Conservation (phyloP, 2,797 vertebrate genomes). For the Typhlichthys subterraneus region DNA sequence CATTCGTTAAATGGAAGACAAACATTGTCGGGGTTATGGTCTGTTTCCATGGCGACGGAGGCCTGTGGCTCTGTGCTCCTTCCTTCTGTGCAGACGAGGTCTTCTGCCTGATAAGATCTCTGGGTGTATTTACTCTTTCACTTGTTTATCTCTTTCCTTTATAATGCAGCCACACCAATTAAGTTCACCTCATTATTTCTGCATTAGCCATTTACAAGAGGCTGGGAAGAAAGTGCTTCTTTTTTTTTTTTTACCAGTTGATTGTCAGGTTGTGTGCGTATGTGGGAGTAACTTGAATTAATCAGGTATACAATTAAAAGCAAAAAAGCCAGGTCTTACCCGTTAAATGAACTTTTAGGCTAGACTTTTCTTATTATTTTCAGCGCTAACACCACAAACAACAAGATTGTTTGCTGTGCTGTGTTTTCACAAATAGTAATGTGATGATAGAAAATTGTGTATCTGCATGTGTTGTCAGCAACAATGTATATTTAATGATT, state of each 20-base stretch:
- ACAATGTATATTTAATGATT: constrained; percentile 16
- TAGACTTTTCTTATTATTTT: constrained; percentile 8
- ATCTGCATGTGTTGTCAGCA: constrained; percentile 2
- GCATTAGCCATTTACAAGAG: constrained; percentile 46
- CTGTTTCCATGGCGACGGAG: constrained; percentile 59
- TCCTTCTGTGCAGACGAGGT: constrained; percentile 20
- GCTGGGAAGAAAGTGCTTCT: constrained; percentile 22
- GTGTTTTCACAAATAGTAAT: constrained; percentile 9
- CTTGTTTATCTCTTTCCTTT: constrained; percentile 49
- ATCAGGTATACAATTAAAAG: constrained; percentile 50
- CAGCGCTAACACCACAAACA: constrained; percentile 8
- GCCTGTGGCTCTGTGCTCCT: constrained; percentile 26
- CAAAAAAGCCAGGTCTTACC: constrained; percentile 5
- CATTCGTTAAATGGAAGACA: constrained; percentile 31
- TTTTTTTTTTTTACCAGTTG: constrained; percentile 19
- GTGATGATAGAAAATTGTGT: constrained; percentile 13
- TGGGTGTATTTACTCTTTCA: constrained; percentile 55
- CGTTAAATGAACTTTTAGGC: constrained; percentile 3
- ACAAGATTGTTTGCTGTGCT: not conserved
- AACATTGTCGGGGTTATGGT: constrained; percentile 28
- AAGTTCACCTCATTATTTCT: constrained; percentile 58
- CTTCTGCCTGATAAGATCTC: constrained; percentile 35
- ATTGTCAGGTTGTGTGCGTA: constrained; percentile 24
- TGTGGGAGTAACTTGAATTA: constrained; percentile 31
- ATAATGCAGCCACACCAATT: constrained; percentile 56